Evolutionary conservation across 2,888 invertebrate species (phyloP).

Genomic region (Eudemis profundana): DNA sequence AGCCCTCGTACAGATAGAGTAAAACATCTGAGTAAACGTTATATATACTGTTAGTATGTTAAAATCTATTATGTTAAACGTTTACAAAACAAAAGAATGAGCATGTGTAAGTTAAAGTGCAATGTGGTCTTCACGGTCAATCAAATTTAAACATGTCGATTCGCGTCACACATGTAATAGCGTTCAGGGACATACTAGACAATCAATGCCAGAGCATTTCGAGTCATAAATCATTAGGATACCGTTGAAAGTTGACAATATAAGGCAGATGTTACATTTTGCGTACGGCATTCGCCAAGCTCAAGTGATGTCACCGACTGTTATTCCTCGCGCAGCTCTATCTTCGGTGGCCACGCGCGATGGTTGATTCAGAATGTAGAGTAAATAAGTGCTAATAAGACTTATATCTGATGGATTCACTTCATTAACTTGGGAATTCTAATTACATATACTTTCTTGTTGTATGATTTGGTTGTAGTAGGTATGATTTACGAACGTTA

Average conservation of each 20-base stretch:
- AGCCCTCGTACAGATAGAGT: not conserved
- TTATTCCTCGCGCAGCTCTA: constrained; percentile 70
- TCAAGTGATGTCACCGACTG: constrained; percentile 79
- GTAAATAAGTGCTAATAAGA: constrained; percentile 60
- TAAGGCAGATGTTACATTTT: constrained; percentile 54
- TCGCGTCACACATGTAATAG: constrained; percentile 60
- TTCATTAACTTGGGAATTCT: not conserved
- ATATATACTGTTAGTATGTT: not conserved
- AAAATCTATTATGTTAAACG: not conserved
- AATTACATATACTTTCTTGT: too few species aligned
- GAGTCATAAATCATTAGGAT: constrained; percentile 55
- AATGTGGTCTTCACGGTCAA: constrained; percentile 51
- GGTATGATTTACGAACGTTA: too few species aligned
- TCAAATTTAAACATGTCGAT: constrained; percentile 56
- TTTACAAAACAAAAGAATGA: constrained; percentile 37
- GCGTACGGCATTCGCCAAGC: constrained; percentile 59
- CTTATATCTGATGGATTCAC: not conserved
- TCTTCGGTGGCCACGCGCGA: constrained; percentile 66
- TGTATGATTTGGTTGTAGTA: too few species aligned
- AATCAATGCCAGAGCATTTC: constrained; percentile 53
- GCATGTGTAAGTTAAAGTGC: constrained; percentile 45
- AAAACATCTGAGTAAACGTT: not conserved
- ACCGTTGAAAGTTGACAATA: constrained; percentile 56
- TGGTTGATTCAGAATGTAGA: constrained; percentile 68
- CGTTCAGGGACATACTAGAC: constrained; percentile 62